Base-by-base conservation (phyloP, 2,888 invertebrate species). In the Lymantria dispar region DNA sequence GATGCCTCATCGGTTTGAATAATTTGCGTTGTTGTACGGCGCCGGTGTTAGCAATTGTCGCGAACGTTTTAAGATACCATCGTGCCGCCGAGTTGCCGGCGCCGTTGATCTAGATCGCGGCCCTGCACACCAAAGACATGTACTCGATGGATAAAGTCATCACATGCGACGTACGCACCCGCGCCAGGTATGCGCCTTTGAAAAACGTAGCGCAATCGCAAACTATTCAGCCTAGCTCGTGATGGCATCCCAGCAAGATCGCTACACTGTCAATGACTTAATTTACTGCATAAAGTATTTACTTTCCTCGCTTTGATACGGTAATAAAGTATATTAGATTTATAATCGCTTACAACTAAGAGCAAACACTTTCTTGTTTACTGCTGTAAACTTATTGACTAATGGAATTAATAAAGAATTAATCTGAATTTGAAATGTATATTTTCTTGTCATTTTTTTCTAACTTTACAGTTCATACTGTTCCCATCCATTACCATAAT, bases 41-140 rank as follows among this genome's bases (percentile, higher is more conserved):
- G 80, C 78, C 83, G 71, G 82, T 83, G 86, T 85, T 84, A 85
- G 86, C 87, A 88, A 87, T 88, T 88, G 89, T 88, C 88, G 87
- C 87, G 80, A 78, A 70, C 77, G 74, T 72, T 83, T 83, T 78
- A 68, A 76, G 89, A 90, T 90, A 88, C 68, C 78, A 89, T 89
- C 88, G 74, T 68, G 68, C 85, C 85, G 80, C 75, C 71, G 63
- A 66, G 64, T 74, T 40, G 74, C 66, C 83, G 80, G 78, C 83
- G 81, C 79, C 84, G 85, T 70, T 60, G 75, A 90, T 91, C 88
- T 88, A 87, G 89, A 89, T 89, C 85, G 85, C 87, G 87, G 84
- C 78, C 71, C 60, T 65, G 70, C 72, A 74, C 80, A 74, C 80
- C 86, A 85, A 84, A 86, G 86, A 85, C 87, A 78, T 80, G 80